These are phyloP conservation scores for Taenaris catops DNA, from an alignment of 2,888 invertebrate species.

Conservation along the genomic window DNA sequence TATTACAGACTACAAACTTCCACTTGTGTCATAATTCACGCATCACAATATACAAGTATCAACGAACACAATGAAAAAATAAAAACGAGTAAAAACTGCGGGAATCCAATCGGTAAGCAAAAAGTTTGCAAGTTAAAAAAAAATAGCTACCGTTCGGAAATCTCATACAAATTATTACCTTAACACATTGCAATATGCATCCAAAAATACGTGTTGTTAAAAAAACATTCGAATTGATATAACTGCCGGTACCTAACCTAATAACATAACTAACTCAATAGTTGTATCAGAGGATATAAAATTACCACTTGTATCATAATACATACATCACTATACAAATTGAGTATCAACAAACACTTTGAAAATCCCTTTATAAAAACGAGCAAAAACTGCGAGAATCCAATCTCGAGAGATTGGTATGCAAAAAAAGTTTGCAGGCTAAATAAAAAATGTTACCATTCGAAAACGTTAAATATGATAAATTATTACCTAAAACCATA, in stretches of 20 bases:
- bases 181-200: no score
- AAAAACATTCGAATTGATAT: no score
- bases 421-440: constrained; percentile 15
- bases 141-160: constrained; percentile 8
- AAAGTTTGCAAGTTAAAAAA: constrained; percentile 9
- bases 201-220: not conserved
- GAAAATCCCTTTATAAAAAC: constrained; percentile 9
- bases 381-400: constrained; percentile 3
- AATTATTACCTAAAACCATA: not conserved
- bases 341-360: constrained; percentile 4
- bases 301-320: constrained; percentile 8
- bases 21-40: constrained; percentile 8
- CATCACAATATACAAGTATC: constrained; percentile 8
- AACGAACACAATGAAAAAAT: constrained; percentile 6
- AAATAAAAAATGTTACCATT: constrained; percentile 7
- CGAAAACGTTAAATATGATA: not conserved
- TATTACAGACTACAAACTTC: constrained; percentile 1
- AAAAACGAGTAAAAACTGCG: constrained; percentile 6
- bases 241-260: no score
- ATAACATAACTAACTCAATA: not conserved
- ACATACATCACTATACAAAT: constrained; percentile 8
- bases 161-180: not conserved
- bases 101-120: constrained; percentile 11
- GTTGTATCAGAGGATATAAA: constrained; percentile 1
- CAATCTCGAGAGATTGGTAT: constrained; percentile 11